A percentile compares a stretch with the other conserved stretches of the same genome.
phyloP scores from a whole-genome alignment of 2,113 vertebrate genomes.

The Gambusia affinis region DNA sequence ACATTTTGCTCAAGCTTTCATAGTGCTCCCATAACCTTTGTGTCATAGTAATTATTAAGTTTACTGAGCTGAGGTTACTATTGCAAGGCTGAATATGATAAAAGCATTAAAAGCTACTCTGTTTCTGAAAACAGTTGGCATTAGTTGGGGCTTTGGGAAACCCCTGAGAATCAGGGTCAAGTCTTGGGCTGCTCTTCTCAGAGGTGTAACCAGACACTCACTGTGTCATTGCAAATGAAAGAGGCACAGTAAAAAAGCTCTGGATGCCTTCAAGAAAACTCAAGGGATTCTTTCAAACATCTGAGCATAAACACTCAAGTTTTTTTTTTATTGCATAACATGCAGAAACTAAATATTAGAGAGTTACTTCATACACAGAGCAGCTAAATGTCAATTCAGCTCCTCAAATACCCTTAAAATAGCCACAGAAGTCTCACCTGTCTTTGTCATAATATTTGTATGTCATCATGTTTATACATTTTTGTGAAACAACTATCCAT shows the following conservation, averaged over 20 bases:
- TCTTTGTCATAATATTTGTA: background rate
- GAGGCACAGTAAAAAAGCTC: background rate
- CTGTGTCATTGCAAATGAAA: background rate
- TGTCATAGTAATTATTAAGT: background rate
- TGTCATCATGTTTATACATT: background rate
- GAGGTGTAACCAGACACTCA: constrained; percentile 60
- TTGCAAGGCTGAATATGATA: background rate
- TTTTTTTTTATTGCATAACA: background rate
- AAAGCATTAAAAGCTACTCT: background rate
- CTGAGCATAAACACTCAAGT: background rate
- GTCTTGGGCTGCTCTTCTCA: constrained; percentile 8
- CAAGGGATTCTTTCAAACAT: background rate
- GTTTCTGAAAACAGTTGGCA: constrained; percentile 3
- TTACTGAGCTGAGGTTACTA: background rate
- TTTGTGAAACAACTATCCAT: background rate
- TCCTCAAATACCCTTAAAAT: background rate
- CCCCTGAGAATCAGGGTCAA: constrained; percentile 22
- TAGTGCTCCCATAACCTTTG: background rate
- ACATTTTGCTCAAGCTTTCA: background rate
- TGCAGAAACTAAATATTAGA: background rate
- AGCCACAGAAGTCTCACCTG: background rate
- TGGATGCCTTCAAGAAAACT: background rate
- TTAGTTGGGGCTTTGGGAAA: constrained; percentile 22
- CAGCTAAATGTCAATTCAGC: background rate
- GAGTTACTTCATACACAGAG: background rate